Base-by-base conservation (phyloP, 2,797 vertebrate genomes). In the Etheostoma perlongum region DNA sequence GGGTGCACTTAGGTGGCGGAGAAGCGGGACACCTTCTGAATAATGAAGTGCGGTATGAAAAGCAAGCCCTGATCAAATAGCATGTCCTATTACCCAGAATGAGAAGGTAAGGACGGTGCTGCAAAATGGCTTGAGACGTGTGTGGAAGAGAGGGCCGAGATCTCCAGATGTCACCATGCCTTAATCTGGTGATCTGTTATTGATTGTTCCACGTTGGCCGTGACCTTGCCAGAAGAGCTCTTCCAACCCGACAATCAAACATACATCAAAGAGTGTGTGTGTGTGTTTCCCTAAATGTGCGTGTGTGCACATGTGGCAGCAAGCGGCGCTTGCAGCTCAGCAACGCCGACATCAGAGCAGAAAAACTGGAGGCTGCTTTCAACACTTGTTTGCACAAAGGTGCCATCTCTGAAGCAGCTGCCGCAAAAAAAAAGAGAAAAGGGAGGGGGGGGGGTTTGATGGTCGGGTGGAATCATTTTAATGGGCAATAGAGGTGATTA, bases 141-240 rank as follows among this genome's bases (percentile, higher is more conserved):
- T 51, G 75, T 82, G 84, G 76, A 78, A 85, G 82, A 81, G 10
- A 11, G 36, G 87, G 79, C 82, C 72, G 2, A 77, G 88, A 82
- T 84, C 88, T 86, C 91, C 88, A 91, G 83, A 91, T 90, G 91
- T 91, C 87, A 88, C 79, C 82, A 52, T 80, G 91, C 92, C 91
- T 92, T 93, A 90, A 95, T 95, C 94, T 89, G 90, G 44, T 54
- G 74, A 94, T 95, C 90, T 91, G 90, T 83, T 94, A 95, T 94
- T 90, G 93, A 95, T 95, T 94, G 92, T 85, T 89, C 87, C 86
- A 88, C 79, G 83, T 47, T 40, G 74, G 79, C 81, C 82, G 27
- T 88, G 91, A 94, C 92, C 91, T 95, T 93, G 92, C 94, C 92
- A 93, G 89, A 84, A 91, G 86, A 92, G 91, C 89, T 91, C 83